phyloP scores from a whole-genome alignment of 2,797 vertebrate species.

The Cirrhinus mrigala region DNA sequence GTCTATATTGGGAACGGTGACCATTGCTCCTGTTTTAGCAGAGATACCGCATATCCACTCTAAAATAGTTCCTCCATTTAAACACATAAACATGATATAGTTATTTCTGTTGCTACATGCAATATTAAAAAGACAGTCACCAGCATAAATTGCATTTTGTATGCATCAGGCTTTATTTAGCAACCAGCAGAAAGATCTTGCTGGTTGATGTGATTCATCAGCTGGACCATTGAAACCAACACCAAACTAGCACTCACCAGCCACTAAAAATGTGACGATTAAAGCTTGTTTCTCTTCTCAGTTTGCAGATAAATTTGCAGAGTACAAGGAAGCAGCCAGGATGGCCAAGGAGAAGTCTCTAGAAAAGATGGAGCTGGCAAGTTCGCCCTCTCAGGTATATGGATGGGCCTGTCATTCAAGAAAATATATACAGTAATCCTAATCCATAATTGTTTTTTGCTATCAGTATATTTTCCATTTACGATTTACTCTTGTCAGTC shows the following conservation, averaged over 20 bases:
- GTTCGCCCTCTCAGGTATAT: conserved; percentile 94
- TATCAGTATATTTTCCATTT: conserved; percentile 19
- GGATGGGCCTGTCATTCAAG: neutral
- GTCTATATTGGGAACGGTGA: conserved; percentile 21
- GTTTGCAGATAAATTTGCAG: conserved; percentile 99
- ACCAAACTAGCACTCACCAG: neutral
- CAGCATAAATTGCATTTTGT: neutral
- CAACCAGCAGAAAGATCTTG: neutral
- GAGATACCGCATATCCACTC: neutral
- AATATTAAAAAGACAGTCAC: neutral
- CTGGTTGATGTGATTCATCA: neutral
- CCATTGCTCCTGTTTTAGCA: conserved; percentile 20
- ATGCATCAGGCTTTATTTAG: neutral
- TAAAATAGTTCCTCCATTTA: neutral
- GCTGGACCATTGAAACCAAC: neutral
- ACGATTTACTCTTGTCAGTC: conserved; percentile 22
- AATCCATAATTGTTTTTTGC: conserved; percentile 26
- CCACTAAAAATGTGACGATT: neutral
- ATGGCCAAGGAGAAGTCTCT: conserved; percentile 98
- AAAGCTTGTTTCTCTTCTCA: conserved; percentile 69
- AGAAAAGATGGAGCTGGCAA: conserved; percentile 97
- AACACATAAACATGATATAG: neutral
- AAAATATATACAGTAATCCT: neutral
- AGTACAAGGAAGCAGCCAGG: conserved; percentile 97
- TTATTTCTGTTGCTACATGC: neutral